phyloP scores from a whole-genome alignment of 2,888 invertebrate genomes.

The Thumatha senex region DNA sequence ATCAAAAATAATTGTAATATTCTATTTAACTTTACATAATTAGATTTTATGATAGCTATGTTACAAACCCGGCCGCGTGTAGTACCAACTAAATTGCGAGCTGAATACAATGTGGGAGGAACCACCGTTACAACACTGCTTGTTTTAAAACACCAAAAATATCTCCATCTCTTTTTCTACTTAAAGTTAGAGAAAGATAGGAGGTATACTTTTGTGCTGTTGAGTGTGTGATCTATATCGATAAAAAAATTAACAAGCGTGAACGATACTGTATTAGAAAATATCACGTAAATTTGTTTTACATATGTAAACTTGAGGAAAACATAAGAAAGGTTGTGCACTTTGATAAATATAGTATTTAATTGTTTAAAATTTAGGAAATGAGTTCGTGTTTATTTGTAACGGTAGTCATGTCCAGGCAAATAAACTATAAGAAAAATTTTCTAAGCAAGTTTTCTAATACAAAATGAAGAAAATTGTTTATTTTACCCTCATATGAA shows the following conservation, averaged over 20 bases:
- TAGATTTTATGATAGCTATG: slow-evolving; percentile 47
- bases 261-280: too few species aligned
- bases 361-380: too few species aligned
- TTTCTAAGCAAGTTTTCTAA: too few species aligned
- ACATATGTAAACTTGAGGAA: too few species aligned
- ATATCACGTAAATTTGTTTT: too few species aligned
- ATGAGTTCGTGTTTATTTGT: background rate
- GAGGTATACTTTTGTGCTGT: too few species aligned
- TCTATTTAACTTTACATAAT: slow-evolving; percentile 51
- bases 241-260: too few species aligned
- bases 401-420: background rate
- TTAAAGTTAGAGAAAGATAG: too few species aligned
- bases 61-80: slow-evolving; percentile 52
- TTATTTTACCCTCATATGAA: background rate
- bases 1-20: slow-evolving; percentile 70
- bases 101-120: slow-evolving; percentile 6
- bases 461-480: background rate
- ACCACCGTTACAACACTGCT: background rate
- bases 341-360: too few species aligned
- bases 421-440: background rate
- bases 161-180: too few species aligned
- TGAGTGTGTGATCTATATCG: too few species aligned
- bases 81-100: slow-evolving; percentile 35
- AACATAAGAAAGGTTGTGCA: too few species aligned
- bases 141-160: background rate